phyloP scores from a whole-genome alignment of 2,888 invertebrate species.

The Leucophenga maculata region DNA sequence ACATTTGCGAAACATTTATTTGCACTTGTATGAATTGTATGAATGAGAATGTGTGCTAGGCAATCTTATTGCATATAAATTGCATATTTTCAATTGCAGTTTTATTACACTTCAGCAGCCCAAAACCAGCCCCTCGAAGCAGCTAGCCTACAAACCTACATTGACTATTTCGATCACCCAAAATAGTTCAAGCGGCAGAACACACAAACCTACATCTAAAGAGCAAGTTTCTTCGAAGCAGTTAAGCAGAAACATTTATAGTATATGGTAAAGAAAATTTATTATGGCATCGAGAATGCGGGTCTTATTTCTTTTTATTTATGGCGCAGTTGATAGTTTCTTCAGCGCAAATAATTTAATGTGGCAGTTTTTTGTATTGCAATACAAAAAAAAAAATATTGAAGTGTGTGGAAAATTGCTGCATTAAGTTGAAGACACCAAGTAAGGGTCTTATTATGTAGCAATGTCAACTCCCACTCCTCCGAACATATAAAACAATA shows the following conservation, averaged over 20 bases:
- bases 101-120: conserved; percentile 22
- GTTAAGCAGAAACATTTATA: background rate
- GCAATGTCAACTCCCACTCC: no score
- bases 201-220: no score
- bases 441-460: no score
- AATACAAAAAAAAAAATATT: no score
- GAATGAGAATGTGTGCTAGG: background rate
- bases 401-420: no score
- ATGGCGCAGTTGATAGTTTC: conserved; percentile 42
- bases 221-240: background rate
- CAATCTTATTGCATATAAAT: conserved; percentile 43
- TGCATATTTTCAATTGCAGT: conserved; percentile 40
- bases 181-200: background rate
- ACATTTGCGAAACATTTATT: conserved; percentile 1
- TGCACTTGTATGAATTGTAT: conserved; percentile 6
- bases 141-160: no score
- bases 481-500: no score
- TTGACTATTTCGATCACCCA: conserved; percentile 5
- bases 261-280: conserved; percentile 15
- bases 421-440: no score
- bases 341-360: background rate
- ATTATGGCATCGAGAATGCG: conserved; percentile 12
- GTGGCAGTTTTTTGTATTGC: background rate
- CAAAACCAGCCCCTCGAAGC: no score
- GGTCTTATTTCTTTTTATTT: conserved; percentile 55